Base-by-base conservation (phyloP, 2,113 vertebrate genomes). In the Plecturocebus donacophilus region DNA sequence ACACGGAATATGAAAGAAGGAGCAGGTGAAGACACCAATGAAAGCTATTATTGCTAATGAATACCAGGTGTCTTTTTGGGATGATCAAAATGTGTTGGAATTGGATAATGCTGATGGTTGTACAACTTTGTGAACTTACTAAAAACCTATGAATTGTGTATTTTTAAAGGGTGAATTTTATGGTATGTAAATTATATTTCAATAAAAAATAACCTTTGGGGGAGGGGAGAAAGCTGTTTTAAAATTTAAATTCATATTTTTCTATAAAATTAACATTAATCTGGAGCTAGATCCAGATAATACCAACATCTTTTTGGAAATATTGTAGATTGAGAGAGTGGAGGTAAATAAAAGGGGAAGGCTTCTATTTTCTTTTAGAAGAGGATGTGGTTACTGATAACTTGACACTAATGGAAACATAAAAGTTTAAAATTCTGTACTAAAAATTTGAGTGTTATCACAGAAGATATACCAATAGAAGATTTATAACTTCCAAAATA, bases 161-260 rank as follows among this genome's bases (percentile, higher is more conserved):
- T n/a, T 71, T 21, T 35, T 58, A 95, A 23, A 95, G 76, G 45
- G n/a, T 66, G 23, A 23, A 25, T 49, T 86, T 81, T 68, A 88
- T 13, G n/a, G 32, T 25, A 35, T 56, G 14, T 45, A 45, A 88
- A 87, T 82, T 83, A 66, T 58, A 89, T 49, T 40, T 77, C 38
- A 77, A 76, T 77, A 35, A 87, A 83, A 89, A 88, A 85, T 75
- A 64, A 82, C 7, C 35, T 82, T 66, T 38, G 14, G 8, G 27
- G 86, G 30, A 35, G n/a, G 6, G 25, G 7, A 92, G 38, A 54
- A 66, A 81, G n/a, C 38, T 87, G 40, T 83, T 77, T 82, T 56
- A 49, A 92, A 95, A 95, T 20, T 4, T 20, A 68, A 82, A 83
- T 73, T 35, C 42, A 54, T 75, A 52, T 83, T 95, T 95, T 92